Evolutionary conservation across 1,140 invertebrate genomes (phyloP), one percentile per base, ranked within the genome.

Genomic region (Sycobia sp.): DNA sequence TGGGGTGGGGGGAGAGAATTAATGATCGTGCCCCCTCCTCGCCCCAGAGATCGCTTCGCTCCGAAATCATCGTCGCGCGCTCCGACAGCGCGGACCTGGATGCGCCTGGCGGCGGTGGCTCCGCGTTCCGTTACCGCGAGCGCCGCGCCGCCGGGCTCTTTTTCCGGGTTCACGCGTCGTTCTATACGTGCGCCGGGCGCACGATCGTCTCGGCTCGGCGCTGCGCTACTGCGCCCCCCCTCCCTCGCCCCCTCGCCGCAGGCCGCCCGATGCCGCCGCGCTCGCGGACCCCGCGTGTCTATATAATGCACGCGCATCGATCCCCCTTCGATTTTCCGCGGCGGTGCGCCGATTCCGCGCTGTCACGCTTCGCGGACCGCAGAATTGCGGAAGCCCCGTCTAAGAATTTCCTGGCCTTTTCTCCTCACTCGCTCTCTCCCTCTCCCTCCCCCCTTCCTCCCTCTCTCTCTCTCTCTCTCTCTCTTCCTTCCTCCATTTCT

Each of bases 301-400:
- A 11, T 11, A 11, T 11, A 11, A 7, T 18, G 3, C 5, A 20
- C 41, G 8, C 34, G 14, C 58, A 20, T 51, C 49, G 58, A 59
- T 59, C 36, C 23, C 13, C 38, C 25, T 44, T 61, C 50, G 50
- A 54, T 54, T 62, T 44, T 46, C 39, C 59, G 16, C 39, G 36
- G 20, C 36, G 16, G 27, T n/a, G 22, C 47, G 57, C 36, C 50
- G 29, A 44, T 41, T 36, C 59, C 20, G 36, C 29, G 20, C 39
- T 62, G 60, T 62, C 60, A 62, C 53, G 60, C 53, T 62, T 50
- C 69, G 59, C 51, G 65, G 55, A 65, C 69, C 64, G 43, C 36
- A 70, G 66, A 47, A 66, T 57, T 64, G 56, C 67, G 69, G 69
- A 65, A 61, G 38, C 47, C 51, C 41, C 49, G n/a, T 44, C 5